Evolutionary conservation across 2,113 vertebrate genomes (phyloP), one percentile per base, ranked within the genome.

Genomic region (Struthidea cinerea): DNA sequence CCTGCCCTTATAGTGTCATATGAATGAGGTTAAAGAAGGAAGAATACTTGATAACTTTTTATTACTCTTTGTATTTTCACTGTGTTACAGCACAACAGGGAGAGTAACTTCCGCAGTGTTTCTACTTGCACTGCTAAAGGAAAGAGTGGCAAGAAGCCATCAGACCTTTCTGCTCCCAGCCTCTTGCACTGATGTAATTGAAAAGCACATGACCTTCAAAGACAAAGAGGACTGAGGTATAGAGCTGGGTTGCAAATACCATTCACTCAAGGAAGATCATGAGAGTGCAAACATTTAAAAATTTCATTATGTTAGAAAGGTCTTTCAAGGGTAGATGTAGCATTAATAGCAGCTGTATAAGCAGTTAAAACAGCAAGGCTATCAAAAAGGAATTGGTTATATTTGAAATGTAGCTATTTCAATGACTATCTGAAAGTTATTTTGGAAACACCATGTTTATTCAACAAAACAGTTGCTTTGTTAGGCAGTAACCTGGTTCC

Each of bases 401-500:
- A 69, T 49, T 90, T 86, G 42, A 92, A 94, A 76, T 80, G 35
- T 67, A 84, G 42, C 64, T 94, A 69, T 94, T 96, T 89, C 73
- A 73, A 59, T 55, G 30, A 60, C 63, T 56, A 5, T 50, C 13
- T 52, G 28, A 63, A 95, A 84, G 69, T 64, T 87, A 79, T 89
- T 93, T 96, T 94, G n/a, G 65, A 87, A 94, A 79, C 28, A 69
- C 5, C 28, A 22, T 42, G 26, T 52, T 93, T 82, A 41, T 79
- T 92, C 61, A 75, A 56, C 32, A 71, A 68, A 79, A 57, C 12
- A 50, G 19, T 53, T 84, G 35, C 57, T 92, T 90, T 93, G 46
- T 84, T 82, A 92, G 71, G 24, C 42, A 80, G 41, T 77, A 93
- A 87, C 37, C 26, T 28, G 61, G 26, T 16, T 94, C n/a, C 46